Evolutionary conservation across 2,888 invertebrate species (phyloP).

Genomic region (Mellilla xanthometata): DNA sequence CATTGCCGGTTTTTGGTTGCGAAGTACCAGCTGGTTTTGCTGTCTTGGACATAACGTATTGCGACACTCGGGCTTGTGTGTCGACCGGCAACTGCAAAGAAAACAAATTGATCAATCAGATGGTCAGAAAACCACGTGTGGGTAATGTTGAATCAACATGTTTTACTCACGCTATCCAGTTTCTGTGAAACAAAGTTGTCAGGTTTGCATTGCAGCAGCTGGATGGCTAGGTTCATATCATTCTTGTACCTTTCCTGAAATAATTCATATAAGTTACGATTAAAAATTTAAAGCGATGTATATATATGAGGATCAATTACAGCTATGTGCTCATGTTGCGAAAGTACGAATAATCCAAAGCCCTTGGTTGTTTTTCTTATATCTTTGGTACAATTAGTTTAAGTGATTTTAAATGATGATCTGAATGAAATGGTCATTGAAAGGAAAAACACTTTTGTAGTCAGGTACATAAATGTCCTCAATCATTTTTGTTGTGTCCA

Average conservation of each 20-base stretch:
- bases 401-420: too few relatives aligned
- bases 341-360: too few relatives aligned
- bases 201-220: conserved; percentile 96
- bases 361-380: too few relatives aligned
- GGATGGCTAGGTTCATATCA: conserved; percentile 96
- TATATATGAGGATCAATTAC: too few relatives aligned
- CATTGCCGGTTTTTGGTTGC: conserved; percentile 60
- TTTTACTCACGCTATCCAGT: conserved; percentile 90
- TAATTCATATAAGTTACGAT: not conserved
- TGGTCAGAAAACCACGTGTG: not conserved
- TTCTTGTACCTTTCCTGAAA: conserved; percentile 94
- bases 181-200: conserved; percentile 96
- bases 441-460: too few relatives aligned
- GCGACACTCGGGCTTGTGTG: conserved; percentile 94
- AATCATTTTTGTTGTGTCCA: too few relatives aligned
- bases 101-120: conserved; percentile 22
- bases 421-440: too few relatives aligned
- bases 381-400: too few relatives aligned
- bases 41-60: conserved; percentile 86
- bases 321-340: too few relatives aligned
- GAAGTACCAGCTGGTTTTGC: conserved; percentile 68
- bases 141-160: conserved; percentile 10
- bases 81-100: conserved; percentile 91
- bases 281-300: too few relatives aligned
- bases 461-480: too few relatives aligned